These are phyloP conservation scores for Sitodiplosis mosellana DNA, from an alignment of 1,140 invertebrate species.

Conservation along the genomic window DNA sequence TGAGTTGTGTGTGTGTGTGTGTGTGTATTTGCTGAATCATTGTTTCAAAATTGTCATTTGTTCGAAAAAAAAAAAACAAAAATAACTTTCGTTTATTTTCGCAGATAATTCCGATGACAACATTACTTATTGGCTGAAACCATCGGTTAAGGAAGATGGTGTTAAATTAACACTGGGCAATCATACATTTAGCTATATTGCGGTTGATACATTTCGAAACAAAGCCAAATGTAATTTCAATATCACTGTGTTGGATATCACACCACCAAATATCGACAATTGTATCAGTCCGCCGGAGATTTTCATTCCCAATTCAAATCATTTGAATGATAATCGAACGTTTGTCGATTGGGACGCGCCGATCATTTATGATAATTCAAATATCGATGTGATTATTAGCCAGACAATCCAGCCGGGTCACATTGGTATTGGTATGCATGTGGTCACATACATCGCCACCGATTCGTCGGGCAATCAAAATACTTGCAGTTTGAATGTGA, in stretches of 20 bases:
- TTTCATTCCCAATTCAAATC: not conserved
- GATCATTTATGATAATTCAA: slow-evolving; percentile 48
- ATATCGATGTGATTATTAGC: slow-evolving; percentile 6
- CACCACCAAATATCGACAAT: slow-evolving; percentile 40
- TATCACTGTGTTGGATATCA: slow-evolving; percentile 32
- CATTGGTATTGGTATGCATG: slow-evolving; percentile 1
- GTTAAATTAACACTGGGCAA: slow-evolving; percentile 27
- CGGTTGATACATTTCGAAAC: slow-evolving; percentile 32
- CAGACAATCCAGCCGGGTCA: slow-evolving; percentile 1
- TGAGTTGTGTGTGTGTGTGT: slow-evolving; percentile 8
- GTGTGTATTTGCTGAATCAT: too few species aligned
- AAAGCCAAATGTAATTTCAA: slow-evolving; percentile 32
- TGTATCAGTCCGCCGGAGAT: slow-evolving; percentile 35
- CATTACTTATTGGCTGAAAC: slow-evolving; percentile 29
- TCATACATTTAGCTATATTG: slow-evolving; percentile 30
- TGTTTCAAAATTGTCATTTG: not conserved
- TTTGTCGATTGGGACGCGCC: slow-evolving; percentile 46
- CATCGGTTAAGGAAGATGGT: slow-evolving; percentile 16
- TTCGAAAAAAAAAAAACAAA: too few species aligned
- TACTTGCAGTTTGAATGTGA: slow-evolving; percentile 38
- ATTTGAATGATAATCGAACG: not conserved
- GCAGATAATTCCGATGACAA: slow-evolving; percentile 13
- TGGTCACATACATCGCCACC: slow-evolving; percentile 35
- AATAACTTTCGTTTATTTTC: not conserved
- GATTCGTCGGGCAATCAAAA: slow-evolving; percentile 39